Base-by-base conservation (phyloP, 2,797 vertebrate species). In the Sebastes matsubarae region DNA sequence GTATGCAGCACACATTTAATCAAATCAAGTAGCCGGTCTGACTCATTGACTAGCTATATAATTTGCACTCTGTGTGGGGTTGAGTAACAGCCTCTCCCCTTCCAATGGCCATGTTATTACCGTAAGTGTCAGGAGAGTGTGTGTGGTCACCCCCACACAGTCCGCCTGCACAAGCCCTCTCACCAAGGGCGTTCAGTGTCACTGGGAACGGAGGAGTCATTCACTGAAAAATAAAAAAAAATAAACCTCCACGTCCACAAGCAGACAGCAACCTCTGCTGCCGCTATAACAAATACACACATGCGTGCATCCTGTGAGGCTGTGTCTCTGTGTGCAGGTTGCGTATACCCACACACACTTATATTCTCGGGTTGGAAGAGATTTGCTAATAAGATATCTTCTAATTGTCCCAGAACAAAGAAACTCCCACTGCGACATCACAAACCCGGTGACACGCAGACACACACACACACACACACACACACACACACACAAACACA, bases 371-470 rank as follows among this genome's bases (percentile, higher is more conserved):
- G 58, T 81, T 11, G 42, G 63, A 58, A 72, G 61, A 79, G 72
- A 82, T 80, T 75, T 83, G 24, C 82, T 81, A 77, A 82, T 81
- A 84, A 82, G 74, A 77, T 74, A 73, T 85, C 42, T 75, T 85
- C 2, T 73, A 77, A 80, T 88, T 88, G 81, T 87, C 69, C 57
- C n/a, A 55, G 74, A 89, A 88, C 76, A 90, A 88, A 92, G 75
- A 86, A 80, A 80, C 69, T 78, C 84, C 89, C 69, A 75, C 75
- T 87, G 83, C 77, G 25, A 89, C 89, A 91, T 68, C 58, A 87
- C 52, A 88, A 78, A 81, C 87, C 77, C 83, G 46, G 74, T 74
- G 58, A 88, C 80, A 87, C 78, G 77, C 70, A 88, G 5, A 77
- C 73, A 82, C 68, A 74, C 72, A 75, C 29, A 38, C 68, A 63